These are phyloP conservation scores for Cygnus olor DNA, from an alignment of 2,797 vertebrate species.

Conservation along the genomic window DNA sequence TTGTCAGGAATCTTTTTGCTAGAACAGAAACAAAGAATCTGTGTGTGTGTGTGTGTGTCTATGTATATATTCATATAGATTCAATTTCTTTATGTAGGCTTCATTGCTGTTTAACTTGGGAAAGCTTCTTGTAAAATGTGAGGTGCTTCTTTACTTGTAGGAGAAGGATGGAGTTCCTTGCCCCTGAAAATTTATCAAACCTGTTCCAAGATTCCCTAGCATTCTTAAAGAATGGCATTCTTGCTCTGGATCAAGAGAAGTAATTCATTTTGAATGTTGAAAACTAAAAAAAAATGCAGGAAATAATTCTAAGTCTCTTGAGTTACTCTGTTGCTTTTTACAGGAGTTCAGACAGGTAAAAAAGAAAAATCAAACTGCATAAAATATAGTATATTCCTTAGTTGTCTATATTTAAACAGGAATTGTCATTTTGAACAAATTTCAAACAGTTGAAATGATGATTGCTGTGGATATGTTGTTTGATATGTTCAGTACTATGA, in stretches of 20 bases:
- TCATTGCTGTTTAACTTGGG: background rate
- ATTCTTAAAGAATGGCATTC: background rate
- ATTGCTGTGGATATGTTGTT: background rate
- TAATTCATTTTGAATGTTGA: background rate
- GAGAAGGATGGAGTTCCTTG: background rate
- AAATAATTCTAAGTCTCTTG: background rate
- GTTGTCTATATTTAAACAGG: background rate
- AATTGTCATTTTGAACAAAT: background rate
- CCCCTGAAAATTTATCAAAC: background rate
- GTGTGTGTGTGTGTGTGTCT: background rate
- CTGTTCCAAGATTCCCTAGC: background rate
- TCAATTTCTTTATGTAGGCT: background rate
- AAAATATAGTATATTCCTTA: background rate
- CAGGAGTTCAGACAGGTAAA: background rate
- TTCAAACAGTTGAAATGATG: background rate
- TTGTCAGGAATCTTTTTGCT: background rate
- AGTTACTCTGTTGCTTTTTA: background rate
- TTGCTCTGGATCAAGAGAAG: background rate
- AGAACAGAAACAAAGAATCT: background rate
- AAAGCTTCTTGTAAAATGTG: background rate
- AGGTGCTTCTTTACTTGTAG: background rate
- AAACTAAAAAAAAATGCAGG: background rate
- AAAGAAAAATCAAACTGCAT: background rate
- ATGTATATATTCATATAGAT: background rate
- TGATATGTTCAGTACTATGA: background rate